phyloP scores from a whole-genome alignment of 1,140 invertebrate genomes.

The Nasonia longicornis region DNA sequence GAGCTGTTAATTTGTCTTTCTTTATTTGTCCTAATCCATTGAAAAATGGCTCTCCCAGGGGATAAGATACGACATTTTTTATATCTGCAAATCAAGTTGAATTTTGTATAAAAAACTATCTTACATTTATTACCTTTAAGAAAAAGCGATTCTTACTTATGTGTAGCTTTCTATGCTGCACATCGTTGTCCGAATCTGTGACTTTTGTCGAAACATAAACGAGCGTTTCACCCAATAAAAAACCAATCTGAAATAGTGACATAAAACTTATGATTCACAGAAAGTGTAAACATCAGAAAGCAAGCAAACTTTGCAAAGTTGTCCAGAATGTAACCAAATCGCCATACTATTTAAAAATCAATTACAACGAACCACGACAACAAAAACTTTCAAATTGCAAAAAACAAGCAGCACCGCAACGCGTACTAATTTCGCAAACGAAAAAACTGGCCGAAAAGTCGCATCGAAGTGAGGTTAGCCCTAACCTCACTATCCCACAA shows the following conservation, averaged over 20 bases:
- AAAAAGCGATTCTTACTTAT: slow-evolving; percentile 65
- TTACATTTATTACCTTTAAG: background rate
- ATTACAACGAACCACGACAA: background rate
- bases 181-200: slow-evolving; percentile 74
- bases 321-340: background rate
- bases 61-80: slow-evolving; percentile 71
- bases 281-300: background rate
- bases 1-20: slow-evolving; percentile 67
- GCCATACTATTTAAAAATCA: slow-evolving; percentile 36
- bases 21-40: slow-evolving; percentile 71
- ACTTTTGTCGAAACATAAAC: slow-evolving; percentile 75
- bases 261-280: too few species aligned
- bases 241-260: slow-evolving; percentile 72
- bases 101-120: background rate
- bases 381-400: background rate
- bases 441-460: background rate
- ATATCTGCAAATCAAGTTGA: slow-evolving; percentile 63
- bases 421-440: background rate
- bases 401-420: background rate
- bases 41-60: slow-evolving; percentile 68
- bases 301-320: background rate
- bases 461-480: background rate
- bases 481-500: background rate
- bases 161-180: slow-evolving; percentile 70
- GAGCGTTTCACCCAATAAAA: slow-evolving; percentile 74